These are phyloP conservation scores for Coremacera marginata DNA, from an alignment of 2,888 invertebrate genomes.

Conservation along the genomic window DNA sequence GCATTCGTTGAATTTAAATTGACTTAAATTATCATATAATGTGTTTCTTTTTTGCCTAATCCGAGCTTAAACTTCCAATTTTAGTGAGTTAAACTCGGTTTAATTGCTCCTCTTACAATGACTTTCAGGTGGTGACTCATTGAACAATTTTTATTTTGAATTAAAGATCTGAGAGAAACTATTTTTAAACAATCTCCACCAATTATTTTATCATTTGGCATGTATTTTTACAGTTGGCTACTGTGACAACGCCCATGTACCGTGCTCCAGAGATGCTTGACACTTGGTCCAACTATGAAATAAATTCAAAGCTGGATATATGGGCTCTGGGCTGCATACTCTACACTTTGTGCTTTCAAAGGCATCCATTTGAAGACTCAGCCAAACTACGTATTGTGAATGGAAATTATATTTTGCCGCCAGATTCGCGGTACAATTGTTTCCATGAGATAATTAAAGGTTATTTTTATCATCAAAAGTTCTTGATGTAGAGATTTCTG, in stretches of 20 bases:
- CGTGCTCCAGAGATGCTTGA: slow-evolving; percentile 98
- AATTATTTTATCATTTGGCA: background rate
- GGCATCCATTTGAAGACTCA: slow-evolving; percentile 97
- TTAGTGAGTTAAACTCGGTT: too few relatives aligned
- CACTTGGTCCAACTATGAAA: slow-evolving; percentile 95
- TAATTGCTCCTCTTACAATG: too few relatives aligned
- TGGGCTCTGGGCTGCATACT: slow-evolving; percentile 98
- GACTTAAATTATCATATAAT: too few relatives aligned
- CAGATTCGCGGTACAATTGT: slow-evolving; percentile 84
- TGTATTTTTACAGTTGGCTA: slow-evolving; percentile 52
- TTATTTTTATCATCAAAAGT: slow-evolving; percentile 2
- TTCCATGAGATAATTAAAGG: slow-evolving; percentile 91
- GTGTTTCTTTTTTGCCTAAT: too few relatives aligned
- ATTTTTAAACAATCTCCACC: too few relatives aligned
- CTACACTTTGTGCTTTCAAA: slow-evolving; percentile 90
- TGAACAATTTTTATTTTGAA: too few relatives aligned
- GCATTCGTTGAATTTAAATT: too few relatives aligned
- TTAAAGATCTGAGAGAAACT: too few relatives aligned
- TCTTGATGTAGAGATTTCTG: background rate
- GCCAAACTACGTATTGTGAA: slow-evolving; percentile 96
- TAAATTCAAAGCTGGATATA: slow-evolving; percentile 90
- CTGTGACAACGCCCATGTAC: slow-evolving; percentile 90
- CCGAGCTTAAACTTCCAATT: too few relatives aligned
- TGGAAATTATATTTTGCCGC: slow-evolving; percentile 90
- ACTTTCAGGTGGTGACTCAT: too few relatives aligned